Evolutionary conservation across 2,888 invertebrate species (phyloP).

Genomic region (Synergus gifuensis): DNA sequence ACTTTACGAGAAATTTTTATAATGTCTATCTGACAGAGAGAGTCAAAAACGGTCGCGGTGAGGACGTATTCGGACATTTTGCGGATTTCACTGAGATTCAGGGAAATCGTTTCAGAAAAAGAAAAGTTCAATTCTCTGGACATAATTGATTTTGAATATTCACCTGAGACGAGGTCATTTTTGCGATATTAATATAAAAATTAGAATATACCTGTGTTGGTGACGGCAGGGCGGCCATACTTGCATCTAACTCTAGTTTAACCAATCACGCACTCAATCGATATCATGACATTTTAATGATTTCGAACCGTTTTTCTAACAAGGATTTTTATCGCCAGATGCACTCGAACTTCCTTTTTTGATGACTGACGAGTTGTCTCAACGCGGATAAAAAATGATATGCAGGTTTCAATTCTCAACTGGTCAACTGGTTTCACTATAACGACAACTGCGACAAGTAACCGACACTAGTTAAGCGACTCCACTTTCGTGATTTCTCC

Average conservation of each 20-base stretch:
- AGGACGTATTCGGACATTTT: neutral
- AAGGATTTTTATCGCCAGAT: constrained; percentile 42
- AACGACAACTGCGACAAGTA: too few species aligned
- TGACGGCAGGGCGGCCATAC: constrained; percentile 92
- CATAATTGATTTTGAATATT: constrained; percentile 4
- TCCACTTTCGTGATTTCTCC: too few species aligned
- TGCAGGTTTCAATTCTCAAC: too few species aligned
- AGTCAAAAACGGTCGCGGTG: neutral
- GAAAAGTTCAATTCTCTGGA: neutral
- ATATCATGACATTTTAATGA: constrained; percentile 68
- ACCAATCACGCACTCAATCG: constrained; percentile 75
- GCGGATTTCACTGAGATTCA: neutral
- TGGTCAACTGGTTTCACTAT: too few species aligned
- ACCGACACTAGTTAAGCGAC: too few species aligned
- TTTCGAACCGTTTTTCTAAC: constrained; percentile 44
- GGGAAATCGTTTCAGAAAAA: neutral
- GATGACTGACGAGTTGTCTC: neutral
- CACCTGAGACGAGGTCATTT: neutral
- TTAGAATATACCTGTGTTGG: constrained; percentile 86
- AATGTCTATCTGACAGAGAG: neutral
- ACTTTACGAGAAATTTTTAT: neutral
- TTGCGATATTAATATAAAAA: constrained; percentile 60
- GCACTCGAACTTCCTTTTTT: constrained; percentile 31
- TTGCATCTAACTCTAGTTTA: constrained; percentile 78
- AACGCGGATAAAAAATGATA: neutral